Evolutionary conservation across 1,140 invertebrate genomes (phyloP).

Genomic region (Drosophila lacteicornis): DNA sequence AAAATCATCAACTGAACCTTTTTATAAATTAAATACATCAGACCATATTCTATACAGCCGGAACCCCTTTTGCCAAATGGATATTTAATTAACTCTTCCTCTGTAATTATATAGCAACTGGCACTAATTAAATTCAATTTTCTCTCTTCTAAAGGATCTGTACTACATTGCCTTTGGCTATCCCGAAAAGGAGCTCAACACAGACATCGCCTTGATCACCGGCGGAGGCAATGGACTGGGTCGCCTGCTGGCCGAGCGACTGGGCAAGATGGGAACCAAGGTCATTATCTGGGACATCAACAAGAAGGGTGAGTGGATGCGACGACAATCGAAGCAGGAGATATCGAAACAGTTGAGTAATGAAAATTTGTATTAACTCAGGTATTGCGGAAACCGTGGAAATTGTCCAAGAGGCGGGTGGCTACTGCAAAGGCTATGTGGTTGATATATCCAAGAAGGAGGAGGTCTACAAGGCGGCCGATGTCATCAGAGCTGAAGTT

Average conservation of each 20-base stretch:
- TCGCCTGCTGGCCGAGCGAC: constrained; percentile 91
- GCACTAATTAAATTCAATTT: constrained; percentile 35
- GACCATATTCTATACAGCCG: background rate
- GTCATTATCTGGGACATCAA: constrained; percentile 97
- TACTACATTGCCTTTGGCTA: constrained; percentile 86
- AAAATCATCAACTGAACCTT: background rate
- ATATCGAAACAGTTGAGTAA: constrained; percentile 1
- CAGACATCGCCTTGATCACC: constrained; percentile 93
- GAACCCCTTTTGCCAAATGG: constrained; percentile 14
- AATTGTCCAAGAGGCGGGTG: constrained; percentile 89
- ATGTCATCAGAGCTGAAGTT: constrained; percentile 92
- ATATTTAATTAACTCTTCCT: constrained; percentile 22
- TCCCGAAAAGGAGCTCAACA: constrained; percentile 87
- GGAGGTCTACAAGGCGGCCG: constrained; percentile 93
- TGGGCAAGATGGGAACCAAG: constrained; percentile 91
- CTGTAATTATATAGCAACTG: constrained; percentile 9
- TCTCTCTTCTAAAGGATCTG: constrained; percentile 81
- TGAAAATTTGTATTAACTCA: constrained; percentile 64
- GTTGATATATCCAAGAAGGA: constrained; percentile 93
- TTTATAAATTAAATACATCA: background rate
- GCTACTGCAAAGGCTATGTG: constrained; percentile 89
- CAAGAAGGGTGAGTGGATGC: constrained; percentile 88
- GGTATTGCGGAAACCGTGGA: constrained; percentile 91
- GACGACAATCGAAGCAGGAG: background rate
- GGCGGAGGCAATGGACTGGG: constrained; percentile 96